Evolutionary conservation across 2,797 vertebrate genomes (phyloP).

Genomic region (Hylomyscus alleni): DNA sequence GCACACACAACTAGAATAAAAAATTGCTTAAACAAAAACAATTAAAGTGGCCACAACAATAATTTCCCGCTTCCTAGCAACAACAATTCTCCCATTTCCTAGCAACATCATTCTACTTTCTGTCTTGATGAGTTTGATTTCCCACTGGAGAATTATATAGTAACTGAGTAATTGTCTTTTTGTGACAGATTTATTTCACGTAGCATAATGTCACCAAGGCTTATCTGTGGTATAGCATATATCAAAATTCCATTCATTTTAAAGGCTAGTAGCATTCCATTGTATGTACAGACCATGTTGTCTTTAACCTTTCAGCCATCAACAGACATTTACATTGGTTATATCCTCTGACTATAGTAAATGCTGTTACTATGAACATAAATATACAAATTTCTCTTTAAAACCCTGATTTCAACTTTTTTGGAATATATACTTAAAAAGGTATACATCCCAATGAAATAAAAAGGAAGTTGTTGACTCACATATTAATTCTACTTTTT

Average conservation of each 20-base stretch:
- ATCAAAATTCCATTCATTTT: background rate
- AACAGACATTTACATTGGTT: background rate
- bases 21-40: background rate
- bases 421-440: background rate
- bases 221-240: background rate
- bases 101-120: conserved; percentile 2
- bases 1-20: background rate
- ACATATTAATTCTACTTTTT: background rate
- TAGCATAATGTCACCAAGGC: background rate
- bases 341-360: background rate
- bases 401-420: background rate
- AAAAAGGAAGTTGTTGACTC: background rate
- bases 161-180: conserved; percentile 6
- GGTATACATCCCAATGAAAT: background rate
- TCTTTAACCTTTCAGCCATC: background rate
- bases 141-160: background rate
- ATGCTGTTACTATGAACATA: background rate
- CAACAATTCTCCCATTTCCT: background rate
- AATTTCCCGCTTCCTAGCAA: background rate
- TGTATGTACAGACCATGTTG: background rate
- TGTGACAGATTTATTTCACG: background rate
- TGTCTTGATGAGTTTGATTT: background rate
- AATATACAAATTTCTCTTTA: background rate
- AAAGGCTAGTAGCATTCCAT: background rate
- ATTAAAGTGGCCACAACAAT: background rate